Evolutionary conservation across 92 coral and sea anemone genomes (phyloP).

Genomic region (Meandrina meandrites): DNA sequence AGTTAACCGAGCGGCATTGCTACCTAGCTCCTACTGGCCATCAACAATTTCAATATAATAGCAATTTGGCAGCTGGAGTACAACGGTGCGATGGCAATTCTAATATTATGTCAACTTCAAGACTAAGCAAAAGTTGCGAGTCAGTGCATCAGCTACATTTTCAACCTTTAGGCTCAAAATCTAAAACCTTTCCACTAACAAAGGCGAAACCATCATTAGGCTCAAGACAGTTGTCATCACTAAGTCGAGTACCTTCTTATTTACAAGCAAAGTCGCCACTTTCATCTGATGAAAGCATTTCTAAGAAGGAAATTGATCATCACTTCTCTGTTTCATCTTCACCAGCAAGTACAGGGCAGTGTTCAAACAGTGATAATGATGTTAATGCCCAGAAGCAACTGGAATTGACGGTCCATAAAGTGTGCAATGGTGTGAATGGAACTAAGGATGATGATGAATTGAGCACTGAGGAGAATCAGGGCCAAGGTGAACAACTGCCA

Average conservation of each 20-base stretch:
- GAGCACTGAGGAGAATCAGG: neutral
- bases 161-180: neutral
- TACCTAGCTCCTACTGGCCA: neutral
- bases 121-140: slow-evolving; percentile 20
- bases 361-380: neutral
- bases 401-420: neutral
- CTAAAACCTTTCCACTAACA: neutral
- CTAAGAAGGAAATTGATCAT: neutral
- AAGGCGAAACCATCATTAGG: neutral
- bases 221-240: neutral
- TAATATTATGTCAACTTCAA: slow-evolving; percentile 14
- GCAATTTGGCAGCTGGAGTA: neutral
- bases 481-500: neutral
- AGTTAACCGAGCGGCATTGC: neutral
- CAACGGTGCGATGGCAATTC: slow-evolving; percentile 18
- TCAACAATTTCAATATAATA: neutral
- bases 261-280: neutral
- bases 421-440: neutral
- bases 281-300: neutral
- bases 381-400: neutral
- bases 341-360: neutral
- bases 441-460: neutral
- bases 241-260: neutral
- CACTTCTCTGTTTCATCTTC: neutral
- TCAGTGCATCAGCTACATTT: neutral